Evolutionary conservation across 2,888 invertebrate genomes (phyloP).

Genomic region (Patella caerulea): DNA sequence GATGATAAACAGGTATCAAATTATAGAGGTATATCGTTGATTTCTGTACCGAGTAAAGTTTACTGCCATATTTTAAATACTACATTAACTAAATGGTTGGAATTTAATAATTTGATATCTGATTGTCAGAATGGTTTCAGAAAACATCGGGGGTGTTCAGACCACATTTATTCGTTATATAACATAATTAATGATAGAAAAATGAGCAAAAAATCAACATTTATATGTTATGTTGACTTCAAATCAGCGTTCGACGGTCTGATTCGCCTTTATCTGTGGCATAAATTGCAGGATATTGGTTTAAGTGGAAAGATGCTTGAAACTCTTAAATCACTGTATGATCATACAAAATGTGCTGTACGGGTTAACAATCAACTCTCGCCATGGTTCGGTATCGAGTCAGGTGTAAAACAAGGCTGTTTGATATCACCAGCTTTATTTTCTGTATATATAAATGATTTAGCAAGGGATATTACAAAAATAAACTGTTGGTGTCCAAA

Average conservation of each 20-base stretch:
- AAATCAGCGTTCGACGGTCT: not conserved
- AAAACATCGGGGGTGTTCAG: not conserved
- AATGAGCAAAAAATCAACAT: slow-evolving; percentile 1
- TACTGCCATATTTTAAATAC: too few relatives aligned
- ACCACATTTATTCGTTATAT: not conserved
- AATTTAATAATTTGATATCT: too few relatives aligned
- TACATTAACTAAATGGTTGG: too few relatives aligned
- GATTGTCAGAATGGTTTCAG: too few relatives aligned
- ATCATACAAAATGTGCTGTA: not conserved
- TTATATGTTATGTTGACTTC: slow-evolving; percentile 2
- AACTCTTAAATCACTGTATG: not conserved
- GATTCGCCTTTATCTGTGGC: not conserved
- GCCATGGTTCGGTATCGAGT: not conserved
- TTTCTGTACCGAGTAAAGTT: too few relatives aligned
- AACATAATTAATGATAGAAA: slow-evolving; percentile 8
- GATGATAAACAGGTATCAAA: not conserved
- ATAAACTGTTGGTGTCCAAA: too few relatives aligned
- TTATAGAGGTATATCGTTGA: not conserved
- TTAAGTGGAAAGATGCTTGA: not conserved
- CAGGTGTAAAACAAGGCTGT: slow-evolving; percentile 1
- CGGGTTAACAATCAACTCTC: not conserved
- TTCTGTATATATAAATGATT: too few relatives aligned
- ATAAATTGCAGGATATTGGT: not conserved
- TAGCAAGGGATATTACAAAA: too few relatives aligned
- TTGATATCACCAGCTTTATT: not conserved